A percentile compares a stretch with the other conserved stretches of the same genome.
Conservation (phyloP, 2,113 vertebrate genomes). For the Falcunculus frontatus region DNA sequence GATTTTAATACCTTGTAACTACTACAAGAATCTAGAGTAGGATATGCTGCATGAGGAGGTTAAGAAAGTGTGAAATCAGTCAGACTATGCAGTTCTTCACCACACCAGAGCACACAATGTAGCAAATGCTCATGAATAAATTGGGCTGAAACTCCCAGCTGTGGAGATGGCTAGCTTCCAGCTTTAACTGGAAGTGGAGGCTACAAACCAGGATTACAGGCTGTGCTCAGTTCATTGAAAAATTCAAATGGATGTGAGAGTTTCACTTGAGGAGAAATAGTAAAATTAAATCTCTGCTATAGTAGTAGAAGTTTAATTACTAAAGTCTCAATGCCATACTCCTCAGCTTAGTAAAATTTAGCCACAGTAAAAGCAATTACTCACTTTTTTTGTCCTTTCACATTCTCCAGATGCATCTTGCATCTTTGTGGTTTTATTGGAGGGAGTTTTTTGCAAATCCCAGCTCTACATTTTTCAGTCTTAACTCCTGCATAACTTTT, state of each 20-base stretch:
- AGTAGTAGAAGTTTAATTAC: neutral
- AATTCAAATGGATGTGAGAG: neutral
- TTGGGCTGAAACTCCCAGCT: neutral
- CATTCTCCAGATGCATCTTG: neutral
- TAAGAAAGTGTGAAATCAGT: neutral
- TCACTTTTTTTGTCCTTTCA: neutral
- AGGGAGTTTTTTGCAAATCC: neutral
- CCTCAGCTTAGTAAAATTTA: neutral
- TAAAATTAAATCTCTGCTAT: neutral
- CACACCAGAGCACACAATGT: neutral
- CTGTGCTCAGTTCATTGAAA: neutral
- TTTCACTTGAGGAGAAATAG: neutral
- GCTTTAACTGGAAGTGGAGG: neutral
- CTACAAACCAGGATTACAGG: neutral
- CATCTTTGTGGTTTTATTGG: neutral
- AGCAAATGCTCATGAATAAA: neutral
- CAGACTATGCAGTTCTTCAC: neutral
- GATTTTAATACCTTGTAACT: neutral
- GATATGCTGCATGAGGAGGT: neutral
- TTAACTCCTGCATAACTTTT: neutral
- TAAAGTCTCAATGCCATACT: neutral
- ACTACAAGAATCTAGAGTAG: neutral
- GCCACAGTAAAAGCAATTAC: neutral
- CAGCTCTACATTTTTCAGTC: neutral
- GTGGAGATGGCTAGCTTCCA: slow-evolving; percentile 10